Conservation (phyloP, 1,140 invertebrate species). For the Pseudomyrmex pallidus region DNA sequence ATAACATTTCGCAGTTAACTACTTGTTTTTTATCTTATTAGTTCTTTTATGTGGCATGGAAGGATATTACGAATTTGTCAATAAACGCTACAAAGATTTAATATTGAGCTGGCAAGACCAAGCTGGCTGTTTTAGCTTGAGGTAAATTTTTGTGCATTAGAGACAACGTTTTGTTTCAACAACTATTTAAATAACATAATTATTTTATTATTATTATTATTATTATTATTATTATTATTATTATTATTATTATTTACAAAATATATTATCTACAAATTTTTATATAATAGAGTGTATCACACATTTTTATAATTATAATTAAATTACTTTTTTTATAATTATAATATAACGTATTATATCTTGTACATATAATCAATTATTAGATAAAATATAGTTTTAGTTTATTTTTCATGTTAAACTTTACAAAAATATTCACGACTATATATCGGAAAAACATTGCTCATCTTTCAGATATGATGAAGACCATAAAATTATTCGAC, state of each 20-base stretch:
- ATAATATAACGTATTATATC: too few species aligned
- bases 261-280: not conserved
- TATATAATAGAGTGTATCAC: too few species aligned
- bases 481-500: slow-evolving; percentile 30
- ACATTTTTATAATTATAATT: too few species aligned
- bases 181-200: not conserved
- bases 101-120: slow-evolving; percentile 75
- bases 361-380: too few species aligned
- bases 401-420: too few species aligned
- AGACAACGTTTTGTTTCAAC: slow-evolving; percentile 36
- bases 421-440: not conserved
- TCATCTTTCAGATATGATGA: slow-evolving; percentile 16
- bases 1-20: slow-evolving; percentile 19
- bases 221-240: not conserved
- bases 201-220: slow-evolving; percentile 4
- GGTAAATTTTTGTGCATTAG: slow-evolving; percentile 59
- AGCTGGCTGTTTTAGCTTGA: slow-evolving; percentile 75
- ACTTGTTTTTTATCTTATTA: slow-evolving; percentile 58
- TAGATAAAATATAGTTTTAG: too few species aligned
- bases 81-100: slow-evolving; percentile 72
- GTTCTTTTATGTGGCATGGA: slow-evolving; percentile 82
- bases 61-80: slow-evolving; percentile 79
- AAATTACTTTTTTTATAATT: too few species aligned
- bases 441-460: not conserved
- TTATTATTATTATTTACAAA: not conserved